phyloP scores from a whole-genome alignment of 2,797 vertebrate genomes.

The Hemitrygon akajei region DNA sequence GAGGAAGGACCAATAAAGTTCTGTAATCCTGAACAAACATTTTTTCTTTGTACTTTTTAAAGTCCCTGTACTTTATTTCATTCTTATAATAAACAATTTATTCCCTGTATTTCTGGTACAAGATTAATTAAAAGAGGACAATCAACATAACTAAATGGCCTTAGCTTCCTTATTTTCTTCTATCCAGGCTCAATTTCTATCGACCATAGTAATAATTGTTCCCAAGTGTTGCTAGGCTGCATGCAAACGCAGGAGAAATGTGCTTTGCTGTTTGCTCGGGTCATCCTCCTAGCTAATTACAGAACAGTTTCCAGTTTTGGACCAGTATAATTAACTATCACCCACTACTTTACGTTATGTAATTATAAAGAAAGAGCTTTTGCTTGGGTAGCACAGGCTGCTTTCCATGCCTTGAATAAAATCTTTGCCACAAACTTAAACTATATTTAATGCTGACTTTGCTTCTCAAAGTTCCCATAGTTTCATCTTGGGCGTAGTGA shows the following conservation, averaged over 20 bases:
- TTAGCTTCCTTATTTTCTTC: not conserved
- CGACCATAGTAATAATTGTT: not conserved
- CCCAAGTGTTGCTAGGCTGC: not conserved
- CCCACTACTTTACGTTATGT: not conserved
- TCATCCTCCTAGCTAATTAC: not conserved
- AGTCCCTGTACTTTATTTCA: not conserved
- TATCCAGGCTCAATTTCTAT: not conserved
- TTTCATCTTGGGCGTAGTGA: not conserved
- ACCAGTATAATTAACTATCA: not conserved
- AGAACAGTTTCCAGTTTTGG: not conserved
- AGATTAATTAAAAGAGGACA: not conserved
- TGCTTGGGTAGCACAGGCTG: not conserved
- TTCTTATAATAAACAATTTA: not conserved
- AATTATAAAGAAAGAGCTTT: slow-evolving; percentile 24
- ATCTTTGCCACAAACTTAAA: not conserved
- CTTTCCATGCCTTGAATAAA: not conserved
- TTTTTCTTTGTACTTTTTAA: not conserved
- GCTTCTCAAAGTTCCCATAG: not conserved
- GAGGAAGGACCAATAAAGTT: not conserved
- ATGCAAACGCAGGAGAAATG: not conserved
- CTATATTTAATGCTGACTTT: not conserved
- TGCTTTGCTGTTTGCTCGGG: not conserved
- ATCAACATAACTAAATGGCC: not conserved
- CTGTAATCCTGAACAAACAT: not conserved
- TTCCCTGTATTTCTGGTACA: not conserved